Base-by-base conservation (phyloP, 2,888 invertebrate species). In the Trachelus troglodyta region DNA sequence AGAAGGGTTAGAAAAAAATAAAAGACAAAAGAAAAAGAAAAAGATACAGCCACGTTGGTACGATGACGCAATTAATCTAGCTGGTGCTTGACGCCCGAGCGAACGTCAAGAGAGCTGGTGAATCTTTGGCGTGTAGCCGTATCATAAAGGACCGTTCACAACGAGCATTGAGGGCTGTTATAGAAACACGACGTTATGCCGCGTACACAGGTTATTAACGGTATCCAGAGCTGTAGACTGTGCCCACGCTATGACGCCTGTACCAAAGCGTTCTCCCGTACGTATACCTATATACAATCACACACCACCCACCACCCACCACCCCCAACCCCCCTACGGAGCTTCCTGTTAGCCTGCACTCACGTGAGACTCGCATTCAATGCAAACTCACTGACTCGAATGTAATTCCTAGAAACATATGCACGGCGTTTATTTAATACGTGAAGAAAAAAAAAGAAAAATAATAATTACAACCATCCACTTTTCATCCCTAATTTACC, bases 51-150 rank as follows among this genome's bases (percentile, higher is more conserved):
- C 40, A 37, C 33, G 69, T 71, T 73, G 56, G 79, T 75, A 75
- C 79, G 80, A 80, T 81, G 81, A 81, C 80, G 84, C 81, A 83
- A 84, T 84, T 83, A 84, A 84, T 84, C 81, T 84, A 78, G 73
- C 77, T 79, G 77, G 79, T 77, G 74, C 76, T 77, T 75, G n/a
- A 30, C 30, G 40, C 73, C 71, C 69, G 77, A 31, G 76, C 77
- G 75, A 76, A 80, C 76, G 37, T 69, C 77, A 73, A 76, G 56
- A 78, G 80, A 79, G 76, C 35, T 69, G 40, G 76, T 33, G 37
- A 56, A 56, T 56, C 23, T 56, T 56, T 23, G 56, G 9, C 56
- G 56, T 23, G 1, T 9, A 9, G 56, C 9, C 56, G 23, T 56
- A 6, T 9, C 23, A 56, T 56, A 56, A 56, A 56, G 56, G 56